Evolutionary conservation across 2,888 invertebrate genomes (phyloP).

Genomic region (Pammene fasciana): DNA sequence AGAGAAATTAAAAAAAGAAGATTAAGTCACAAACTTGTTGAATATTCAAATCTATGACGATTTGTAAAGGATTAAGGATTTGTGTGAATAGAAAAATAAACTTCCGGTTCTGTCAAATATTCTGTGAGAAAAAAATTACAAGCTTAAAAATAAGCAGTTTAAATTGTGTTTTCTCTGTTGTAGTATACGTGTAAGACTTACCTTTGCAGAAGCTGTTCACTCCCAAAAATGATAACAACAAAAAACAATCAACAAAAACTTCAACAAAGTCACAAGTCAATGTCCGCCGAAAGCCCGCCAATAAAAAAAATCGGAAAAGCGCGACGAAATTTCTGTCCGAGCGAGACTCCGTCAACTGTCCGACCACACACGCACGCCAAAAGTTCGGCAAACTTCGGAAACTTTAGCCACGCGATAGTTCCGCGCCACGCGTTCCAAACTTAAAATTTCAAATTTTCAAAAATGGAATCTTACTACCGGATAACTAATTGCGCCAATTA

Average conservation of each 20-base stretch:
- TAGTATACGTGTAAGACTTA: slow-evolving; percentile 53
- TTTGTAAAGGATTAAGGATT: slow-evolving; percentile 37
- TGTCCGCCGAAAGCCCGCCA: slow-evolving; percentile 65
- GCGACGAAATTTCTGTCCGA: slow-evolving; percentile 57
- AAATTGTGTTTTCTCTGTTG: slow-evolving; percentile 8
- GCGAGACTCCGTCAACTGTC: slow-evolving; percentile 59
- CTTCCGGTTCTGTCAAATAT: slow-evolving; percentile 37
- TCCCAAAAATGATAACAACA: slow-evolving; percentile 59
- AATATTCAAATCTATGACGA: slow-evolving; percentile 35
- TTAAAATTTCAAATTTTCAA: slow-evolving; percentile 24
- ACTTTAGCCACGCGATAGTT: slow-evolving; percentile 67
- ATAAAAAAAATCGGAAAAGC: slow-evolving; percentile 52
- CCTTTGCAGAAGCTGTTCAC: slow-evolving; percentile 56
- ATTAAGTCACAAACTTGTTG: slow-evolving; percentile 29
- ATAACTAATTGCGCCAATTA: slow-evolving; percentile 59
- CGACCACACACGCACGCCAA: slow-evolving; percentile 76
- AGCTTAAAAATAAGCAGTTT: slow-evolving; percentile 1
- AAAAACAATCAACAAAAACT: slow-evolving; percentile 71
- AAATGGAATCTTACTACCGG: slow-evolving; percentile 21
- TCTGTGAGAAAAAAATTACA: slow-evolving; percentile 24
- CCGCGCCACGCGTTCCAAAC: slow-evolving; percentile 46
- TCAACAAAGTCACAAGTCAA: slow-evolving; percentile 74
- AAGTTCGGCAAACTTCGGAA: slow-evolving; percentile 72
- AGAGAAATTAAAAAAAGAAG: slow-evolving; percentile 48
- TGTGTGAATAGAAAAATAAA: slow-evolving; percentile 28